Evolutionary conservation across 2,797 vertebrate genomes (phyloP), one percentile per base, ranked within the genome.

Genomic region (Hippocampus kuda): DNA sequence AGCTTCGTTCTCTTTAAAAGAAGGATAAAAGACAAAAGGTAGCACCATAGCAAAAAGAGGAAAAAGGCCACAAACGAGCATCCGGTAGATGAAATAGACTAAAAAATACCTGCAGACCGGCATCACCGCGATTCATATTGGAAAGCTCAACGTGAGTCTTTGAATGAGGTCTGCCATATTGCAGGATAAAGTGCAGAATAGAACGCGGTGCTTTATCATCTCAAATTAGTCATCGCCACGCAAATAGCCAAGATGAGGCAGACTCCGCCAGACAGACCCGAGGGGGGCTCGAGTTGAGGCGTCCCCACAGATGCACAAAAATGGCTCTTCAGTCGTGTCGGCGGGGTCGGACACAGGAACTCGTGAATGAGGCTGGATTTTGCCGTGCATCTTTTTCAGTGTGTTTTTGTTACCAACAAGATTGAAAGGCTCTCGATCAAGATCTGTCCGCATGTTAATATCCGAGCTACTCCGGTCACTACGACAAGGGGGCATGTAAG

Each of bases 1-100:
- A 77, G 72, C 75, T 65, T 38, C 24, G 41, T 65, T 79, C 72
- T 72, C 59, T 80, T 83, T 82, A 65, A 49, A 41, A 62, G 11
- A 65, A 77, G 70, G 83, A 79, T 13, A 65, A 46, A 22, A 11
- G 3, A 0, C 22, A 64, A 13, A 24, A 57, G 8, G 41, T 13
- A 44, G 22, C 22, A 44, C 15, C 6, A 4, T 26, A 34, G 2
- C 42, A 44, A 12, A 12, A 9, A n/a, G 26, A 30, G 18, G 18
- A 22, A 30, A 12, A 42, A 24, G 22, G 61, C 38, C 59, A 60
- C 2, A 42, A 63, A n/a, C 10, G n/a, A 9, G 10, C 53, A 54
- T 54, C 22, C 9, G 22, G 8, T 53, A 8, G 7, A 53, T 22
- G 5, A 34, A 60, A 30, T 2, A 5, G 4, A 20, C 27, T 20